Percentiles rank a stretch among this genome's conserved stretches.
Evolutionary conservation across 2,113 vertebrate genomes (phyloP).

Genomic region (Noturus placidus): DNA sequence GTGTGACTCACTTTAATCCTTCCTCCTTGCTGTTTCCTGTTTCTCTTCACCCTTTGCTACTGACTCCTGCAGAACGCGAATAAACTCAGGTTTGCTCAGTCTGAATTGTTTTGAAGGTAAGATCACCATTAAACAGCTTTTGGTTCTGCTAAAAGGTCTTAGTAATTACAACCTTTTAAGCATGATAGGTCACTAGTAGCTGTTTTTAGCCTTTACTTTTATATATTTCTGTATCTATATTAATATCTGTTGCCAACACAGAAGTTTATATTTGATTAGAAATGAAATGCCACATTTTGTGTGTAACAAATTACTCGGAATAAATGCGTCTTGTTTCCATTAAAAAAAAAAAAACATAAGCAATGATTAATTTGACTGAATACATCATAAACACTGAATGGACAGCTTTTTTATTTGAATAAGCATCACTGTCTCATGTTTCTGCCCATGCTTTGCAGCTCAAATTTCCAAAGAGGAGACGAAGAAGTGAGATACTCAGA

Average conservation of each 20-base stretch:
- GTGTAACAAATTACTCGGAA: not conserved
- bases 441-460: constrained; percentile 59
- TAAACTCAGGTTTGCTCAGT: constrained; percentile 43
- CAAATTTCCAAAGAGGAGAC: constrained; percentile 67
- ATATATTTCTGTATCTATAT: not conserved
- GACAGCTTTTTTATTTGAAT: not conserved
- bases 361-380: too few relatives aligned
- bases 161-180: not conserved
- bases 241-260: not conserved
- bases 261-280: not conserved
- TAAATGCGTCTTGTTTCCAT: not conserved
- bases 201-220: not conserved
- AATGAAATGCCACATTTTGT: not conserved
- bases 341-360: too few relatives aligned
- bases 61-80: constrained; percentile 38
- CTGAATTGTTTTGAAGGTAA: constrained; percentile 48
- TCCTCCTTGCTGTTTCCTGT: constrained; percentile 47
- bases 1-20: constrained; percentile 37
- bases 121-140: constrained; percentile 13
- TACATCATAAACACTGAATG: not conserved
- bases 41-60: constrained; percentile 32
- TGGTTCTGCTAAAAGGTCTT: not conserved
- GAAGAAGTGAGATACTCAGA: constrained; percentile 51
- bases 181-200: not conserved
- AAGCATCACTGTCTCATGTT: not conserved